Conservation (phyloP, 2,888 invertebrate species). For the Cheilosia soror region DNA sequence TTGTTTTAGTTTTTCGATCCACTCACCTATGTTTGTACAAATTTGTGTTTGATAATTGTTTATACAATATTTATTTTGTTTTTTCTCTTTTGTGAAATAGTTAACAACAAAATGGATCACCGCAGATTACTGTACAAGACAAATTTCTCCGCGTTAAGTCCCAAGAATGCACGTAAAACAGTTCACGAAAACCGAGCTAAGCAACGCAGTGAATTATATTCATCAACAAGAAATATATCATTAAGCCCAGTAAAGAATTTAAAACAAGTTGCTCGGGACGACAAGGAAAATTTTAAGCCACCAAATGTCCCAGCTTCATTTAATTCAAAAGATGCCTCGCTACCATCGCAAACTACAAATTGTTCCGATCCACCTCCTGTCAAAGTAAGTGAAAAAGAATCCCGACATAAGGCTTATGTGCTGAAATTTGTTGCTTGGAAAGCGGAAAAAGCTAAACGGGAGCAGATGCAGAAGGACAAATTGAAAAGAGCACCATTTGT, state of each 20-base stretch:
- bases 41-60: not conserved
- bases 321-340: not conserved
- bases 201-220: constrained; percentile 46
- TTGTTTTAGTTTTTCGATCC: not conserved
- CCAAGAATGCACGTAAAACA: constrained; percentile 23
- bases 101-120: constrained; percentile 24
- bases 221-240: constrained; percentile 45
- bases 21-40: not conserved
- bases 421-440: constrained; percentile 76
- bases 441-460: constrained; percentile 68
- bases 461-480: constrained; percentile 33
- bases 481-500: constrained; percentile 71
- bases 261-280: not conserved
- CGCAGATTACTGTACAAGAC: constrained; percentile 36
- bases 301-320: not conserved
- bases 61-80: not conserved
- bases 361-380: not conserved
- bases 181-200: constrained; percentile 31
- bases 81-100: not conserved
- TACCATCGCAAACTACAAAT: not conserved
- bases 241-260: not conserved
- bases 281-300: constrained; percentile 38
- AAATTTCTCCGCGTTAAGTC: constrained; percentile 23
- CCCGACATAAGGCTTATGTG: constrained; percentile 72
- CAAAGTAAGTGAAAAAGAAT: constrained; percentile 19